Conservation (phyloP, 92 coral and sea anemone genomes). For the Zoanthus sociatus region DNA sequence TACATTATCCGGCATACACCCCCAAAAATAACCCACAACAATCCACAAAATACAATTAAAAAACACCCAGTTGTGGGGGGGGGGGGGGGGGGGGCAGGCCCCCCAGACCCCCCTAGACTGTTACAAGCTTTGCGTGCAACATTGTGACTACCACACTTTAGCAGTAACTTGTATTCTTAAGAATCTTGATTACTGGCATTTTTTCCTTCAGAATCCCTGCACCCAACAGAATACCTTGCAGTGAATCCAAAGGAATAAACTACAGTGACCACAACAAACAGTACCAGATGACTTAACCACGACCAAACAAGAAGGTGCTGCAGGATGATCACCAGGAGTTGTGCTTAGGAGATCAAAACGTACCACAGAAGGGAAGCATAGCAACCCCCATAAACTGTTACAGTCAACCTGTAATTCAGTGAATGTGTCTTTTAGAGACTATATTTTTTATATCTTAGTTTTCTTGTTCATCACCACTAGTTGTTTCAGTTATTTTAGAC, state of each 20-base stretch:
- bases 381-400: conserved; percentile 19
- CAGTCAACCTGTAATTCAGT: conserved; percentile 30
- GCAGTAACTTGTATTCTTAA: no score
- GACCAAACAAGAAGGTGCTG: conserved; percentile 1
- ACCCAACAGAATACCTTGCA: conserved; percentile 7
- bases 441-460: not conserved
- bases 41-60: no score
- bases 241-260: not conserved
- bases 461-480: not conserved
- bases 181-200: no score
- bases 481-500: conserved; percentile 5
- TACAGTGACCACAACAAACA: conserved; percentile 9
- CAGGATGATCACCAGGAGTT: not conserved
- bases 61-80: no score
- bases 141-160: no score
- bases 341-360: conserved; percentile 18
- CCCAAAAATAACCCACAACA: no score
- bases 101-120: no score
- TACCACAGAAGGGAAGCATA: conserved; percentile 29
- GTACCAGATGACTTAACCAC: conserved; percentile 5
- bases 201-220: no score
- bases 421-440: conserved; percentile 4
- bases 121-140: no score
- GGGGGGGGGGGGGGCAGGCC: no score
- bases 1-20: no score